Conservation (phyloP, 1,140 invertebrate genomes). For the Drosophila varians region DNA sequence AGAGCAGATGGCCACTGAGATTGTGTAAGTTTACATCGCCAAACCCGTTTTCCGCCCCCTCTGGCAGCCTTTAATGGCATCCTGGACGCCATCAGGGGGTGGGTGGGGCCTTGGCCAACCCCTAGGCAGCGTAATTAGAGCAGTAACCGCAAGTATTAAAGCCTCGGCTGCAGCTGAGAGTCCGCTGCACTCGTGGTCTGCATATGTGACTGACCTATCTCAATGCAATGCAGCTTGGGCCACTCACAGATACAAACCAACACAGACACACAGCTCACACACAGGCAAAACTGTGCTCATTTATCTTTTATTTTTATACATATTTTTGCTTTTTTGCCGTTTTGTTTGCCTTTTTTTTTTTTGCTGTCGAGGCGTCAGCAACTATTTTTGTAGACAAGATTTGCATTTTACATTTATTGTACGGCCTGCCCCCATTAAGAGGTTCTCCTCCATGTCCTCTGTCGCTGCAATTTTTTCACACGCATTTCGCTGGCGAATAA, state of each 20-base stretch:
- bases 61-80: conserved; percentile 12
- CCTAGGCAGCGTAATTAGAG: conserved; percentile 64
- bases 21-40: conserved; percentile 73
- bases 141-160: conserved; percentile 41
- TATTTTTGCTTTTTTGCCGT: conserved; percentile 19
- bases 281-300: conserved; percentile 61
- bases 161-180: conserved; percentile 49
- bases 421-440: conserved; percentile 64
- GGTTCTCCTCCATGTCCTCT: conserved; percentile 36
- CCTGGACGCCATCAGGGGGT: background rate
- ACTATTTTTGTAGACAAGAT: conserved; percentile 46
- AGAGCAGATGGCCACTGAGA: conserved; percentile 18
- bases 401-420: conserved; percentile 78
- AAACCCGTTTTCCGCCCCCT: conserved; percentile 62
- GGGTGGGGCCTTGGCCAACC: conserved; percentile 27
- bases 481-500: conserved; percentile 26
- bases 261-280: conserved; percentile 8
- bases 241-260: conserved; percentile 30
- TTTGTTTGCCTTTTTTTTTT: conserved; percentile 21
- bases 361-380: conserved; percentile 16
- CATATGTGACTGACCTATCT: conserved; percentile 82
- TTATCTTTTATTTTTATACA: conserved; percentile 75
- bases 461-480: conserved; percentile 61
- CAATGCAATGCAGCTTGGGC: conserved; percentile 76
- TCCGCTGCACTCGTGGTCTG: conserved; percentile 44